These are phyloP conservation scores for Megalonaias nervosa DNA, from an alignment of 1,140 invertebrate species.

Conservation along the genomic window DNA sequence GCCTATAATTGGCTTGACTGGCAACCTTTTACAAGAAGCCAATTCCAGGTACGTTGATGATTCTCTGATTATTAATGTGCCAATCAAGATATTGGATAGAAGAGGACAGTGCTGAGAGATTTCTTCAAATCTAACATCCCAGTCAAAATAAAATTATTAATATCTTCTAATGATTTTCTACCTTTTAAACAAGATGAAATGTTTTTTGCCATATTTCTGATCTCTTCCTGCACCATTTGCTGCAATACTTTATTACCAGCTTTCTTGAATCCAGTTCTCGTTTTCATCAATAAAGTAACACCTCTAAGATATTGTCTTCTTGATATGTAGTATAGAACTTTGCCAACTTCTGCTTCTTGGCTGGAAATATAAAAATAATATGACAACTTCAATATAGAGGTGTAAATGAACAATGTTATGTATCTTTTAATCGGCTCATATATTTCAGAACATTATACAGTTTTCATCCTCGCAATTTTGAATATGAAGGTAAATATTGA, in stretches of 20 bases:
- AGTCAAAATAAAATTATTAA: slow-evolving; percentile 10
- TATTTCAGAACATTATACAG: too few species aligned
- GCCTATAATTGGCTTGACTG: slow-evolving; percentile 1
- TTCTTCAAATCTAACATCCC: slow-evolving; percentile 2
- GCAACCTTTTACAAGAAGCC: too few species aligned
- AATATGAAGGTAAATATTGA: too few species aligned
- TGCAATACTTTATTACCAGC: background rate
- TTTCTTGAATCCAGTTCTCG: slow-evolving; percentile 3
- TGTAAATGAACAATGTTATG: too few species aligned
- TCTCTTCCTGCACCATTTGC: slow-evolving; percentile 7
- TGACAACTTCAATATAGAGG: too few species aligned
- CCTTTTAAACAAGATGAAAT: slow-evolving; percentile 1
- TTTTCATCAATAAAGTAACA: background rate
- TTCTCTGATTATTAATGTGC: slow-evolving; percentile 3
- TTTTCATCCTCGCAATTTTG: too few species aligned
- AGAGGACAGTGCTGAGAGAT: background rate
- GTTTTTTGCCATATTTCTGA: background rate
- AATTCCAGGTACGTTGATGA: background rate
- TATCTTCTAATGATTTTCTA: background rate
- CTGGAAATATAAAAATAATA: background rate
- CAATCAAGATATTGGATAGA: slow-evolving; percentile 6
- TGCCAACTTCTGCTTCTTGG: slow-evolving; percentile 6
- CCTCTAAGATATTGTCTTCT: background rate
- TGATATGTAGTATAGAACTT: background rate
- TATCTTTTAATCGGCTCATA: too few species aligned